Base-by-base conservation (phyloP, 1,140 invertebrate genomes). In the Steinernema feltiae region DNA sequence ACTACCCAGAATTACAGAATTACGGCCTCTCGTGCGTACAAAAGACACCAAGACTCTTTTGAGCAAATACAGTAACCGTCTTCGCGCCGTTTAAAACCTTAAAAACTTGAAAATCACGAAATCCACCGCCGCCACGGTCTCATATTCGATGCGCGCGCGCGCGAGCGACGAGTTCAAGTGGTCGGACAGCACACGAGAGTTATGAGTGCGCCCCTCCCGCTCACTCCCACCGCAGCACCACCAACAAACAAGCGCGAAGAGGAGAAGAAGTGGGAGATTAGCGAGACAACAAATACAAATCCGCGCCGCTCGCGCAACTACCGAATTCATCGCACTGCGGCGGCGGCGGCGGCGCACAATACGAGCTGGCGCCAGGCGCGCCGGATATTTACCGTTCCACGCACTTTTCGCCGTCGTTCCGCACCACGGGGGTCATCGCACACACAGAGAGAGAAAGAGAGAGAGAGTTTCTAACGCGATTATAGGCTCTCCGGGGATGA, bases 261-360 rank as follows among this genome's bases (percentile, higher is more conserved):
- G n/a, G n/a, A n/a, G n/a, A n/a, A n/a, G 53, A 63, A 63, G 53
- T n/a, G 53, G 53, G 53, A 63, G 53, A 63, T 63, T 63, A 63
- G 7, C 12, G 53, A 63, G 53, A 12, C 53, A 27, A 63, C 53
- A 63, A 63, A 63, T 63, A 63, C 53, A 63, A 63, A 63, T 63
- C 53, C 53, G 12, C 53, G 12, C 53, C 35, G 7, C 35, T n/a
- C n/a, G n/a, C n/a, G n/a, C n/a, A n/a, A n/a, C 35, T 41, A 63
- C 53, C 53, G 53, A 63, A 63, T 7, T 63, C 53, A 7, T 7
- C 35, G 35, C 18, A 7, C 35, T 41, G 7, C 35, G 7, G 7
- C 35, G n/a, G n/a, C n/a, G n/a, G n/a, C n/a, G n/a, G n/a, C n/a
- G n/a, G n/a, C 35, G 7, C 35, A 7, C 12, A 63, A 63, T 63